Base-by-base conservation (phyloP, 2,888 invertebrate genomes). In the Lasiommata megera region DNA sequence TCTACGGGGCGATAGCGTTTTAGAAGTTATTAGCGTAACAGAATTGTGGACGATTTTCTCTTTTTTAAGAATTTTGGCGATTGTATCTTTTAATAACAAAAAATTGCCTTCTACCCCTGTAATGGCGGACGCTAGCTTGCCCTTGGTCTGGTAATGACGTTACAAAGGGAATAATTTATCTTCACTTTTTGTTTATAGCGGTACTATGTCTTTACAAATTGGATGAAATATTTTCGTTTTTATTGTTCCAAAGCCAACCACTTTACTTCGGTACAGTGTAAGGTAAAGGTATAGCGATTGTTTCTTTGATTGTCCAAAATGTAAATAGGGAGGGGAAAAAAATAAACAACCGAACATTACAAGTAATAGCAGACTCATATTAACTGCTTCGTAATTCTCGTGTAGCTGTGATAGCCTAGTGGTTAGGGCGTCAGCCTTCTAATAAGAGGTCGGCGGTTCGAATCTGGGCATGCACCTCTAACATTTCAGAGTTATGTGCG, bases 21-120 rank as follows among this genome's bases (percentile, higher is more conserved):
- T 64, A 68, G 74, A 74, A 84, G 76, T 84, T 85, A 86, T 86
- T 83, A 83, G 80, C 71, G 71, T 71, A 72, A 76, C 78, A 72
- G 79, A 81, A 84, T 81, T 76, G 75, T 74, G 69, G 69, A 71
- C 72, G 73, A 79, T 81, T 80, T 78, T 80, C 80, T 78, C 74
- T 67, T 68, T 70, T 46, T 73, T 74, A 77, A 77, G 73, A 75
- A 76, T 78, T 73, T 68, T 70, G 67, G 63, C 53, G 71, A 71
- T 72, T 65, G 65, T 70, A 71, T 72, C 71, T 69, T 54, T 67
- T 61, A 64, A 61, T 66, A 63, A 61, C 50, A 58, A 62, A 67
- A 64, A 65, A 63, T 61, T 57, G 56, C 60, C 43, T 56, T 61
- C 57, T 50, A 53, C 58, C 62, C 56, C 61, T 46, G 63, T 66